A percentile compares a stretch with the other conserved stretches of the same genome.
Conservation (phyloP, 2,113 vertebrate species). For the Lophotis ruficrista region DNA sequence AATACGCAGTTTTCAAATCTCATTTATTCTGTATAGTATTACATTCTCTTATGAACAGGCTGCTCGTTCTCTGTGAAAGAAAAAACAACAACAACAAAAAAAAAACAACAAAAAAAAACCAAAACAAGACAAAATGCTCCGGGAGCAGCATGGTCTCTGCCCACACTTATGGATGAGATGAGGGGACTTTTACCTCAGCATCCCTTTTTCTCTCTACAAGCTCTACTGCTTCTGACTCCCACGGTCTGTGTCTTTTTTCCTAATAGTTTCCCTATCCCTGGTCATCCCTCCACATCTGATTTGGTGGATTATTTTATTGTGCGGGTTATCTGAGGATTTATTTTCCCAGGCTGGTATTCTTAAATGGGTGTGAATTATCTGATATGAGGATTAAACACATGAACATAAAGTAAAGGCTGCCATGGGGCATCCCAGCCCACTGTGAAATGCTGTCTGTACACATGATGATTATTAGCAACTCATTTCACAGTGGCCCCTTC, state of each 20-base stretch:
- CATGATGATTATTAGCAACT: constrained; percentile 13
- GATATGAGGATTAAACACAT: constrained; percentile 46
- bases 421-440: neutral
- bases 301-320: constrained; percentile 37
- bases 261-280: neutral
- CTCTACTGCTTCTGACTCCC: constrained; percentile 7
- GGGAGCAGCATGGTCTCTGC: constrained; percentile 28
- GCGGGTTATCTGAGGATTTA: constrained; percentile 44
- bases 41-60: constrained; percentile 44
- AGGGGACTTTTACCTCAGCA: constrained; percentile 37
- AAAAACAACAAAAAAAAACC: constrained; percentile 24
- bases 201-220: neutral
- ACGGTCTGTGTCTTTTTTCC: neutral
- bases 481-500: constrained; percentile 14
- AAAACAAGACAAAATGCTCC: neutral
- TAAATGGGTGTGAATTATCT: constrained; percentile 63
- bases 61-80: constrained; percentile 38
- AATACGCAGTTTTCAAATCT: constrained; percentile 60
- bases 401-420: constrained; percentile 20
- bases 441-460: neutral
- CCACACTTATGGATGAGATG: neutral
- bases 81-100: no score
- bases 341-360: constrained; percentile 32
- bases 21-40: constrained; percentile 59
- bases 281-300: constrained; percentile 24